Evolutionary conservation across 2,797 vertebrate genomes (phyloP), one percentile per base, ranked within the genome.

Genomic region (Phataginus tricuspis): DNA sequence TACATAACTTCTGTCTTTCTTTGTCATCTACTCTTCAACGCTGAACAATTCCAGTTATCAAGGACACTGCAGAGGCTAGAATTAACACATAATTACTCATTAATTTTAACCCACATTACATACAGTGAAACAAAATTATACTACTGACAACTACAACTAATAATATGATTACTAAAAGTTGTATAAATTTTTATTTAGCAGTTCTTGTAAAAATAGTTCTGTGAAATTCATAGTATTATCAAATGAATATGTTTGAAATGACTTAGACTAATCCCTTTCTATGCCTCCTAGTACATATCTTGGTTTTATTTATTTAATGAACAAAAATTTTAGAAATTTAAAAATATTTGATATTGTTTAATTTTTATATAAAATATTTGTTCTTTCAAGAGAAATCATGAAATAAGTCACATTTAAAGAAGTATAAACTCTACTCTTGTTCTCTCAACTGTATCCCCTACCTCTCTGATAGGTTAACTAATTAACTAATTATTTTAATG

Each of bases 121-220:
- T 29, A 69, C 1, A 83, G n/a, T 63, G 23, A 92, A 82, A 90
- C 31, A 45, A 80, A 96, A 79, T 94, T 57, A 80, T 89, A 80
- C 42, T 75, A 63, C 31, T 34, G 72, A 89, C 0, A 42, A 45
- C 37, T 71, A 80, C 51, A 14, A 77, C 4, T 64, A n/a, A 78
- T 64, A 79, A 53, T 71, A 66, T 64, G 16, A 57, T 92, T 71
- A 71, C n/a, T 75, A 64, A 63, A 86, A 86, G 29, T 9, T 75
- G 3, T 80, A 34, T 89, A 66, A 39, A 31, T 91, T 78, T 94
- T 78, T 90, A 86, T 69, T 86, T 85, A 89, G 10, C 11, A 72
- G 27, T 42, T 77, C 27, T 83, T 84, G 2, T 34, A 80, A 75
- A 45, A 45, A 45, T 45, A 45, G 45, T 57, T 63, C 31, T 85